Evolutionary conservation across 1,140 invertebrate species (phyloP).

Genomic region (Drusus annulatus): DNA sequence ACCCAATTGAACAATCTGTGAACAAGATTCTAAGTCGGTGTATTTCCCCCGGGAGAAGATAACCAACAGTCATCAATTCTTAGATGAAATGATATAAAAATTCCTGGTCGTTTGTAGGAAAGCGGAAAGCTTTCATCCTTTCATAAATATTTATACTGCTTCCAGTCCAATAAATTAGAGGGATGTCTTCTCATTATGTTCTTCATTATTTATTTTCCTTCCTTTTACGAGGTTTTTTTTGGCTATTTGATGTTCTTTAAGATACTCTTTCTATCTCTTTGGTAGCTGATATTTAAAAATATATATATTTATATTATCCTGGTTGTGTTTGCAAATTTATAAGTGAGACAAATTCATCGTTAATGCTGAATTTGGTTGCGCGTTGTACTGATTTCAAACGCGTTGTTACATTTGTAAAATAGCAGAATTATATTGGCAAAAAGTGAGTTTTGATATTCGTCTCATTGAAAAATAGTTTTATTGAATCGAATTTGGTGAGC

Average conservation of each 20-base stretch:
- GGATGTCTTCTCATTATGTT: conserved; percentile 9
- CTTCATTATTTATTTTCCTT: conserved; percentile 11
- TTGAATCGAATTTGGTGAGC: background rate
- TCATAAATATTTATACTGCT: conserved; percentile 27
- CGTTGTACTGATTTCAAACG: too few species aligned
- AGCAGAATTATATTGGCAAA: too few species aligned
- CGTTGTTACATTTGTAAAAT: too few species aligned
- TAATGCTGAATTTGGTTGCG: too few species aligned
- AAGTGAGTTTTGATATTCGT: too few species aligned
- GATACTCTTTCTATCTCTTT: background rate
- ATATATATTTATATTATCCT: too few species aligned
- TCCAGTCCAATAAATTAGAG: conserved; percentile 35
- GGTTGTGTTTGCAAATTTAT: too few species aligned
- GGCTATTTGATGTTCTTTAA: too few species aligned
- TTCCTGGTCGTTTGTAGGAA: background rate
- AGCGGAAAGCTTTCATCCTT: background rate
- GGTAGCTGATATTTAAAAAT: background rate
- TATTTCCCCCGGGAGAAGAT: conserved; percentile 22
- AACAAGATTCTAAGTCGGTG: conserved; percentile 21
- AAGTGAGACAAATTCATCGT: too few species aligned
- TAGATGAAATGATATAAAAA: conserved; percentile 28
- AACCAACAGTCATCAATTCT: conserved; percentile 32
- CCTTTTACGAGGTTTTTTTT: conserved; percentile 26
- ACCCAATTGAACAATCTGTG: conserved; percentile 30
- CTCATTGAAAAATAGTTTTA: too few species aligned